Evolutionary conservation across 2,797 vertebrate genomes (phyloP).

Genomic region (Gephyroberyx darwinii): DNA sequence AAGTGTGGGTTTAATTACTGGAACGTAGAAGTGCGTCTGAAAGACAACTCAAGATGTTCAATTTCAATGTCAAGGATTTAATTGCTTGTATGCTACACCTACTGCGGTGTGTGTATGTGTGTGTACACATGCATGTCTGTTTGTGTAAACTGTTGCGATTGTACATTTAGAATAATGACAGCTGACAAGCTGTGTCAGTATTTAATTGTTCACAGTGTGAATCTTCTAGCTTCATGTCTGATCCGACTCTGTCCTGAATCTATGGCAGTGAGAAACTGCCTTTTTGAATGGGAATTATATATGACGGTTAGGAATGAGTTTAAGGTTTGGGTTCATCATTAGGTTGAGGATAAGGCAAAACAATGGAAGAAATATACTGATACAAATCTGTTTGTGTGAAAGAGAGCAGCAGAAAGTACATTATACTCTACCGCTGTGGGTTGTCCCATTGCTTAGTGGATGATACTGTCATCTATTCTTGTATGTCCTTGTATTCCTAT

Average conservation of each 20-base stretch:
- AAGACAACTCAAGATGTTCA: constrained; percentile 60
- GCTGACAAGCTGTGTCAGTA: constrained; percentile 41
- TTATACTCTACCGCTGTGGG: not conserved
- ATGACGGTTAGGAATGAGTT: not conserved
- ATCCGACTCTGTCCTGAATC: constrained; percentile 40
- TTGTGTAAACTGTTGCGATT: constrained; percentile 34
- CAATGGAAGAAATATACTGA: not conserved
- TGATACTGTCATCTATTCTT: constrained; percentile 31
- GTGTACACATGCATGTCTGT: not conserved
- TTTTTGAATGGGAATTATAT: constrained; percentile 29
- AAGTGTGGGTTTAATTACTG: constrained; percentile 57
- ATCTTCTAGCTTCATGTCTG: constrained; percentile 44
- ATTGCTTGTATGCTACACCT: constrained; percentile 59
- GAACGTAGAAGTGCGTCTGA: constrained; percentile 59
- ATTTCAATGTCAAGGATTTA: constrained; percentile 65
- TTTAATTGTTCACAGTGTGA: constrained; percentile 60
- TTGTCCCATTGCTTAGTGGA: constrained; percentile 1
- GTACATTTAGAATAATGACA: constrained; percentile 38
- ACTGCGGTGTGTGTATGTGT: constrained; percentile 17
- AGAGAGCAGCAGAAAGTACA: not conserved
- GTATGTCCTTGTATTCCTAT: constrained; percentile 11
- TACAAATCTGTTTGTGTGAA: not conserved
- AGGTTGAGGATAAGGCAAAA: too few species aligned
- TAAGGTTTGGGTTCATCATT: too few species aligned
- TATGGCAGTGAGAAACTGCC: constrained; percentile 22